These are phyloP conservation scores for Ginglymostoma cirratum DNA, from an alignment of 2,113 vertebrate species.

Conservation along the genomic window DNA sequence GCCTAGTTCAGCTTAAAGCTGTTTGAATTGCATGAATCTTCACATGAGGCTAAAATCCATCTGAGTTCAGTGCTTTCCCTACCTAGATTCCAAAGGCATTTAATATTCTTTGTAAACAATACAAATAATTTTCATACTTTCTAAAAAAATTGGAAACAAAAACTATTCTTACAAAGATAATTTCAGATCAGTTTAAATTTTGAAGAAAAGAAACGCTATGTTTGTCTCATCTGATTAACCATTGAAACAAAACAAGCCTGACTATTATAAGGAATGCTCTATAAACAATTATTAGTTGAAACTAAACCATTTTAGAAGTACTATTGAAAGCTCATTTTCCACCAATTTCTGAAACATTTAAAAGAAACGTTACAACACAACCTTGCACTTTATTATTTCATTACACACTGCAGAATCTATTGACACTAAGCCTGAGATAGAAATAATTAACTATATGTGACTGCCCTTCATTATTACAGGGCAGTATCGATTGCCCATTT, in stretches of 20 bases:
- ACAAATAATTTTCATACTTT: background rate
- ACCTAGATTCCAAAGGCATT: background rate
- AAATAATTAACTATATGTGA: background rate
- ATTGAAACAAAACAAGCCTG: background rate
- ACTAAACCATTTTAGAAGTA: background rate
- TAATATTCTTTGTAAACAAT: background rate
- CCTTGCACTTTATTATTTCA: background rate
- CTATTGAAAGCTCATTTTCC: background rate
- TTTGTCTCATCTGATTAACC: background rate
- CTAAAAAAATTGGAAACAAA: background rate
- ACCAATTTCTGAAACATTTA: background rate
- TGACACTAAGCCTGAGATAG: background rate
- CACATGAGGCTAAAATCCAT: background rate
- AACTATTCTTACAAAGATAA: background rate
- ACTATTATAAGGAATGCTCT: background rate
- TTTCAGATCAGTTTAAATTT: background rate
- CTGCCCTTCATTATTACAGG: background rate
- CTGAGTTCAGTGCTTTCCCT: background rate
- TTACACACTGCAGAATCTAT: background rate
- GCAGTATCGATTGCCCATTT: background rate
- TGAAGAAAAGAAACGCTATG: background rate
- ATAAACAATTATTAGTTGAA: background rate
- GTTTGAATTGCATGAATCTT: background rate
- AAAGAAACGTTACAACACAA: background rate
- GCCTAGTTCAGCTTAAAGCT: no score